Percentiles rank a stretch among this genome's conserved stretches.
phyloP scores from a whole-genome alignment of 1,140 invertebrate species.

The Drosophila grimshawi region DNA sequence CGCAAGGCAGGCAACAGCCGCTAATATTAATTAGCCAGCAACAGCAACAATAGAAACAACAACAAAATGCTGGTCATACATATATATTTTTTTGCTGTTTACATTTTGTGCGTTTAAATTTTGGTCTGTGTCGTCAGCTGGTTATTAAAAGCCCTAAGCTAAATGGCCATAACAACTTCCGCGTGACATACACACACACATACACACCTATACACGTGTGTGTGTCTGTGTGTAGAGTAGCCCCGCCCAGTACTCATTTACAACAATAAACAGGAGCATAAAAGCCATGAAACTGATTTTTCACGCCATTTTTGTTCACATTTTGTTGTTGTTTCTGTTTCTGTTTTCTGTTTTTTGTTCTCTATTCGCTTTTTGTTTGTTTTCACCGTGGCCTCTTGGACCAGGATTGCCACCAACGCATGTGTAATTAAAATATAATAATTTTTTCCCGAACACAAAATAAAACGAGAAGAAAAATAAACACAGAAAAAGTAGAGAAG shows the following conservation, averaged over 20 bases:
- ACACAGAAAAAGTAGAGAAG: constrained; percentile 6
- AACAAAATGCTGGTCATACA: constrained; percentile 25
- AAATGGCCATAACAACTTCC: constrained; percentile 81
- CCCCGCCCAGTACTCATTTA: constrained; percentile 58
- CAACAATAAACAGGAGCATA: constrained; percentile 81
- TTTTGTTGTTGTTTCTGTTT: constrained; percentile 55
- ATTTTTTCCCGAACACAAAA: constrained; percentile 63
- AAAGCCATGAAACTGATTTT: constrained; percentile 83
- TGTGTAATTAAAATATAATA: constrained; percentile 83
- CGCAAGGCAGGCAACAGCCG: constrained; percentile 58
- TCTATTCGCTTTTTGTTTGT: constrained; percentile 40
- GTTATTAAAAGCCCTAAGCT: constrained; percentile 60
- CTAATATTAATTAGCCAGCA: constrained; percentile 73
- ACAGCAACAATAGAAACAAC: constrained; percentile 21
- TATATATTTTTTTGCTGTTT: constrained; percentile 30
- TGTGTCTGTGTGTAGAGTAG: constrained; percentile 11
- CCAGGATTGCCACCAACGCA: constrained; percentile 56
- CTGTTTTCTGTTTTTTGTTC: not conserved
- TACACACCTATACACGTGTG: constrained; percentile 1
- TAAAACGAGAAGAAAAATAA: constrained; percentile 30
- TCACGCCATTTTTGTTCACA: constrained; percentile 83
- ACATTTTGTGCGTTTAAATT: constrained; percentile 33
- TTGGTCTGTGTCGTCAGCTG: constrained; percentile 35
- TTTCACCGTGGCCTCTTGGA: constrained; percentile 38
- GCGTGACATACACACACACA: constrained; percentile 27